Percentiles rank a stretch among this genome's conserved stretches.
phyloP scores from a whole-genome alignment of 2,888 invertebrate genomes.

The Drosophila borborema region DNA sequence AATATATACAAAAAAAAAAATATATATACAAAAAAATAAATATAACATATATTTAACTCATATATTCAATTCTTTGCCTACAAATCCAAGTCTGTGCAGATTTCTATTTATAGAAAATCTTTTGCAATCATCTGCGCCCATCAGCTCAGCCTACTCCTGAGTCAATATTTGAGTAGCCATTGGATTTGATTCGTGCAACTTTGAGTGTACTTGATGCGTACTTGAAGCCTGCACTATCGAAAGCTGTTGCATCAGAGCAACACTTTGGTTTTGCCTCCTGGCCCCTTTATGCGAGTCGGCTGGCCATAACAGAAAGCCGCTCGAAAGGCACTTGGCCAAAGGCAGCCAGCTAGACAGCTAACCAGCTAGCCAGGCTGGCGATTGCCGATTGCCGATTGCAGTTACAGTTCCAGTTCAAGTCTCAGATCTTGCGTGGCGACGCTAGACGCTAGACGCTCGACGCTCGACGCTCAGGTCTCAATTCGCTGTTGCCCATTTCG shows the following conservation, averaged over 20 bases:
- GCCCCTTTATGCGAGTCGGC: neutral
- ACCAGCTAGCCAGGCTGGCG: neutral
- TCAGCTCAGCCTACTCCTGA: neutral
- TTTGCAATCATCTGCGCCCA: neutral
- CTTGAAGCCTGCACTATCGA: conserved; percentile 20
- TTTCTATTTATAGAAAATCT: neutral
- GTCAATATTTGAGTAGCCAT: conserved; percentile 29
- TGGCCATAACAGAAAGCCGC: conserved; percentile 27
- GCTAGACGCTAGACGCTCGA: conserved; percentile 3
- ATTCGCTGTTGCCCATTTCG: conserved; percentile 54
- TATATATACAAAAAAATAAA: too few relatives aligned
- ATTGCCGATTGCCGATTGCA: conserved; percentile 7
- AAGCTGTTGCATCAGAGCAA: conserved; percentile 38
- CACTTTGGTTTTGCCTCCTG: conserved; percentile 12
- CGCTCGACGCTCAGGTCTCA: conserved; percentile 17
- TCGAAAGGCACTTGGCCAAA: conserved; percentile 65
- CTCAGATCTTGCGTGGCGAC: conserved; percentile 1
- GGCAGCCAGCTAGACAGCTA: conserved; percentile 3
- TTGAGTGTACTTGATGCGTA: conserved; percentile 12
- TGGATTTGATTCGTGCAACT: neutral
- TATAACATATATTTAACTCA: too few relatives aligned
- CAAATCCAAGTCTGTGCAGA: neutral
- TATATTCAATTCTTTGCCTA: neutral
- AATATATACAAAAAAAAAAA: too few relatives aligned
- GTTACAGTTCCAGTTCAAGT: conserved; percentile 13